These are phyloP conservation scores for Aegithalos caudatus DNA, from an alignment of 2,113 vertebrate species.

Conservation along the genomic window DNA sequence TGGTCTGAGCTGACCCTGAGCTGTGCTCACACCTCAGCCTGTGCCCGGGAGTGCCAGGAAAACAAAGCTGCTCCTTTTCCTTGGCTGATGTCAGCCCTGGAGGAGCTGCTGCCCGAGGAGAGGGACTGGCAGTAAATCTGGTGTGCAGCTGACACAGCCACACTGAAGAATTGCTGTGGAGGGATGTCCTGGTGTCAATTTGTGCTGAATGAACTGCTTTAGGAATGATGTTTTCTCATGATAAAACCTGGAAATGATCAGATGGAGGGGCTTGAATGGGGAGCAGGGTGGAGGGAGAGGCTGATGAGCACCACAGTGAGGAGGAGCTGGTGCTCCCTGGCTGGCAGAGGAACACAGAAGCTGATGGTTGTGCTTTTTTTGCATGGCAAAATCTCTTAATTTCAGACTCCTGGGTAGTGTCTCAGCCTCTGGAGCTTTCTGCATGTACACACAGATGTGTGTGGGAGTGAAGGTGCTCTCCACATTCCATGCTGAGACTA, in stretches of 20 bases:
- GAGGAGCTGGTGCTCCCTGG: background rate
- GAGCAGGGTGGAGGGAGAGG: background rate
- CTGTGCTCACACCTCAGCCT: background rate
- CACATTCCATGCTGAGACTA: background rate
- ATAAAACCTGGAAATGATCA: accelerated
- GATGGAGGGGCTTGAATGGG: background rate
- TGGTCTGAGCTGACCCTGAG: background rate
- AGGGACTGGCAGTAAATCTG: accelerated
- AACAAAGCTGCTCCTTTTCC: background rate
- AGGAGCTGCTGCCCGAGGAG: background rate
- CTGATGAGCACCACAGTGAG: accelerated
- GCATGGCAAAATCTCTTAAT: background rate
- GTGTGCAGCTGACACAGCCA: background rate
- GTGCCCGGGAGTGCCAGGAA: background rate
- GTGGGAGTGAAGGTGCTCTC: background rate
- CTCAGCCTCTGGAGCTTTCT: background rate
- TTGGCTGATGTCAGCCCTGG: background rate
- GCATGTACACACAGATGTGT: background rate
- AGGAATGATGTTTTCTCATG: background rate
- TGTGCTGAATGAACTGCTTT: background rate
- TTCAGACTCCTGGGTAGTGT: background rate
- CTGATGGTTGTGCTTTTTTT: background rate
- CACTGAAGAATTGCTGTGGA: accelerated
- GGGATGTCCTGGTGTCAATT: too few relatives aligned
- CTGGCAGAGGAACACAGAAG: background rate